A percentile compares a stretch with the other conserved stretches of the same genome.
Conservation (phyloP, 2,797 vertebrate genomes). For the Sandelia bainsii region DNA sequence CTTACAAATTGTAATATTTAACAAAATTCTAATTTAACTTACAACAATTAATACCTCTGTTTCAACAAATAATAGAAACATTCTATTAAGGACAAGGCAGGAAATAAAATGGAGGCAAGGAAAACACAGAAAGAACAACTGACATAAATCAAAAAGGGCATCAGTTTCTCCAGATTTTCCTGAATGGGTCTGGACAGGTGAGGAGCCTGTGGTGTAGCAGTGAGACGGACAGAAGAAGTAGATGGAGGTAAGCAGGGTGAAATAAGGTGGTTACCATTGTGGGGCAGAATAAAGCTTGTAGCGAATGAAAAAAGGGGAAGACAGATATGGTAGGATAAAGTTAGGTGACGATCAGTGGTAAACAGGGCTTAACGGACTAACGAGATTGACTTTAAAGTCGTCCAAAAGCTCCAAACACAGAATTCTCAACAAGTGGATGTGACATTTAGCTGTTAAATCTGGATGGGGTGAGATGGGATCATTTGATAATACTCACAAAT, state of each 20-base stretch:
- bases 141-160: slow-evolving; percentile 44
- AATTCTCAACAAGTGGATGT: slow-evolving; percentile 67
- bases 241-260: slow-evolving; percentile 81
- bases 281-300: slow-evolving; percentile 76
- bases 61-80: background rate
- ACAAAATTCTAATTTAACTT: background rate
- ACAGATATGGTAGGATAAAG: slow-evolving; percentile 69
- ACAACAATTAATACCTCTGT: background rate
- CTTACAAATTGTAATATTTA: background rate
- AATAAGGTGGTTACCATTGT: slow-evolving; percentile 66
- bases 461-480: background rate
- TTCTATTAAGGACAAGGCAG: background rate
- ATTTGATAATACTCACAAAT: background rate
- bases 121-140: slow-evolving; percentile 9
- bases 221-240: slow-evolving; percentile 81
- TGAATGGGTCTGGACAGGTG: slow-evolving; percentile 72
- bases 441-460: slow-evolving; percentile 44
- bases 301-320: slow-evolving; percentile 80
- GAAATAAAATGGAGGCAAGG: slow-evolving; percentile 3
- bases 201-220: slow-evolving; percentile 79
- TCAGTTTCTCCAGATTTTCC: slow-evolving; percentile 47
- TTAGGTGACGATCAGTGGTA: slow-evolving; percentile 75
- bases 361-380: slow-evolving; percentile 79
- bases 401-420: slow-evolving; percentile 74
- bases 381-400: slow-evolving; percentile 75